These are phyloP conservation scores for Geotrupes spiniger DNA, from an alignment of 2,888 invertebrate genomes.

Conservation along the genomic window DNA sequence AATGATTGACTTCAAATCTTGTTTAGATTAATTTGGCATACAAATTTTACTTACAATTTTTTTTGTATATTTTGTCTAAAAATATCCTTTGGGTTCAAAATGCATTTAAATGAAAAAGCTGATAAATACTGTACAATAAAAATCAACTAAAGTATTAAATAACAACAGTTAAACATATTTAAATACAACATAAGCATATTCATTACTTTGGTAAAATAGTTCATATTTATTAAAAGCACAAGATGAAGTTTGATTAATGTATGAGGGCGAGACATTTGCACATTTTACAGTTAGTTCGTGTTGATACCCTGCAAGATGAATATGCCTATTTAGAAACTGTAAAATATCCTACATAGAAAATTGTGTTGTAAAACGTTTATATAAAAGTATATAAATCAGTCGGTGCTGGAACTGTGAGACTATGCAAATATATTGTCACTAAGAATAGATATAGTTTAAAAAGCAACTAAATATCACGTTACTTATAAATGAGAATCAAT, in stretches of 20 bases:
- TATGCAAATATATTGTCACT: no score
- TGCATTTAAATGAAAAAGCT: no score
- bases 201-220: constrained; percentile 2
- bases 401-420: neutral
- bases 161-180: neutral
- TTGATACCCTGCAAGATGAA: neutral
- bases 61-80: constrained; percentile 1
- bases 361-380: constrained; percentile 4
- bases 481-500: no score
- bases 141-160: neutral
- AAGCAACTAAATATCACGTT: no score
- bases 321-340: neutral
- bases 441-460: no score
- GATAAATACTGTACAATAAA: neutral
- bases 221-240: neutral
- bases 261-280: neutral
- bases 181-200: neutral
- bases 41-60: neutral
- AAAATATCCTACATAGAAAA: constrained; percentile 1
- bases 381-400: constrained; percentile 7
- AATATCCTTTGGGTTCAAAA: neutral
- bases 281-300: no score
- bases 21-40: neutral
- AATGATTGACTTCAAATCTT: constrained; percentile 2
- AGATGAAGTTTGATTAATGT: neutral